Conservation (phyloP, 2,888 invertebrate species). For the Acanthosoma haemorrhoidale region DNA sequence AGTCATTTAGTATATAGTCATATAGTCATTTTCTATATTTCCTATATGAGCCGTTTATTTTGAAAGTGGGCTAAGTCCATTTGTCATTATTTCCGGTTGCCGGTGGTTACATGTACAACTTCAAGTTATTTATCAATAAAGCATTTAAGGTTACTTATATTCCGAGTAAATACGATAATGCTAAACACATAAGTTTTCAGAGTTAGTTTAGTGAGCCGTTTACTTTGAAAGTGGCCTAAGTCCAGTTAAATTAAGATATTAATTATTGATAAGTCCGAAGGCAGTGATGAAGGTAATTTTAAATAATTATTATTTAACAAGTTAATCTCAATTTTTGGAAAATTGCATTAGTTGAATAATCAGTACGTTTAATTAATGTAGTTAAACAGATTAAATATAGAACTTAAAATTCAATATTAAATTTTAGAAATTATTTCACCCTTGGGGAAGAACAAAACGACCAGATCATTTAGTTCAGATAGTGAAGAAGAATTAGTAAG, state of each 20-base stretch:
- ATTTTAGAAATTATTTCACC: too few species aligned
- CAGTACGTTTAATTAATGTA: background rate
- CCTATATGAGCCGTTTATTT: too few species aligned
- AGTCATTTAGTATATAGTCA: too few species aligned
- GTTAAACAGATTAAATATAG: background rate
- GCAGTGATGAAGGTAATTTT: background rate
- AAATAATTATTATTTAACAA: background rate
- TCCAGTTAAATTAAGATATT: too few species aligned
- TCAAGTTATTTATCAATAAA: background rate
- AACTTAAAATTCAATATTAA: background rate
- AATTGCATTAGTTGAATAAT: too few species aligned
- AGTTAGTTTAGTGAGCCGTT: background rate
- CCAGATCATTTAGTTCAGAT: too few species aligned
- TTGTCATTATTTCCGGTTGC: background rate
- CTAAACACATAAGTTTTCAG: background rate
- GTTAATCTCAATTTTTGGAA: background rate
- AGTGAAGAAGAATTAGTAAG: too few species aligned
- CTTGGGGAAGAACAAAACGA: too few species aligned
- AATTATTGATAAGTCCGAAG: background rate
- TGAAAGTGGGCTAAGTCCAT: too few species aligned
- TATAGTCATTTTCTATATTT: too few species aligned
- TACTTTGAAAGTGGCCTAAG: too few species aligned
- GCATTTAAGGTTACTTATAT: background rate
- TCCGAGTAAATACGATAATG: background rate
- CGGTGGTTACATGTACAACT: background rate